phyloP scores from a whole-genome alignment of 2,797 vertebrate genomes.

The Esox lucius region DNA sequence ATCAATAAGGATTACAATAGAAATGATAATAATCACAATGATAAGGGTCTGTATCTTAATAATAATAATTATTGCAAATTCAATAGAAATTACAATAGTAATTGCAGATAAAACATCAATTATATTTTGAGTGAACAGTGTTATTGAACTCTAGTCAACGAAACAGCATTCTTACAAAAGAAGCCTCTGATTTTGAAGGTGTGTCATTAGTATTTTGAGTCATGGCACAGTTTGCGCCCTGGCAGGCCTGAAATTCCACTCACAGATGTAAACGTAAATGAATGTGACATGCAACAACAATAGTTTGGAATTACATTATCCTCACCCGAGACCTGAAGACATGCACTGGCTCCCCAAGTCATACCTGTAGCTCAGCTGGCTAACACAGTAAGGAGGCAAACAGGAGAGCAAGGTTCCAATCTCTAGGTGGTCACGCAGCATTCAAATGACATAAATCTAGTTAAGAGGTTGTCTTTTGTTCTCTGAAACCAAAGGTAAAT shows the following conservation, averaged over 20 bases:
- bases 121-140: too few relatives aligned
- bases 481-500: slow-evolving; percentile 28
- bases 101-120: too few relatives aligned
- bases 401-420: neutral
- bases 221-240: too few relatives aligned
- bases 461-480: neutral
- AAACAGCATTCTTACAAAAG: too few relatives aligned
- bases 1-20: too few relatives aligned
- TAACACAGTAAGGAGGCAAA: neutral
- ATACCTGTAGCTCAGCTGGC: neutral
- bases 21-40: too few relatives aligned
- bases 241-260: neutral
- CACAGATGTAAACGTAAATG: neutral
- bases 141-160: too few relatives aligned
- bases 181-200: too few relatives aligned
- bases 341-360: neutral
- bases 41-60: too few relatives aligned
- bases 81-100: too few relatives aligned
- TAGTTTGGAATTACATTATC: neutral
- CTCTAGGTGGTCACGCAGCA: neutral
- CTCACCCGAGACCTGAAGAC: neutral
- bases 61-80: too few relatives aligned
- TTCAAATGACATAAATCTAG: neutral
- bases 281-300: neutral
- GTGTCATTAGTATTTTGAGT: too few relatives aligned